phyloP scores from a whole-genome alignment of 1,140 invertebrate genomes.

The Microplitis mediator region DNA sequence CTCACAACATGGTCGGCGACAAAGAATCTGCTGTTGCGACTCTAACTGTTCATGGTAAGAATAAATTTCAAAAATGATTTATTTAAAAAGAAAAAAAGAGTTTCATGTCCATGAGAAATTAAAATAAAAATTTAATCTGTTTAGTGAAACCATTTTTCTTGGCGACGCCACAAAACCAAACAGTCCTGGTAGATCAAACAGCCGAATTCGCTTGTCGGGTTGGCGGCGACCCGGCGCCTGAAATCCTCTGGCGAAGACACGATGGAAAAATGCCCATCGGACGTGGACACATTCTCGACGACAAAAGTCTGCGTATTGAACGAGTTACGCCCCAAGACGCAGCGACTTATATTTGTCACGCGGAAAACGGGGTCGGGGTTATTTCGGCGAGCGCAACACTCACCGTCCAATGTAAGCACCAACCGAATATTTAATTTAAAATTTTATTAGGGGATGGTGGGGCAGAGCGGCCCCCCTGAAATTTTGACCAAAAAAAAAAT shows the following conservation, averaged over 20 bases:
- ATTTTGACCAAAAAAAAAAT: no score
- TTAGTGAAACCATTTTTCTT: conserved; percentile 89
- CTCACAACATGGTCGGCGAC: conserved; percentile 84
- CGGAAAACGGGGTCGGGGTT: conserved; percentile 78
- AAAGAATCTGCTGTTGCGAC: conserved; percentile 76
- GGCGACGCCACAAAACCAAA: conserved; percentile 83
- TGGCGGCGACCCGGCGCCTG: conserved; percentile 86
- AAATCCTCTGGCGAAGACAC: conserved; percentile 88
- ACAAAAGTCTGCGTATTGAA: conserved; percentile 77
- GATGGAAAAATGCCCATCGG: conserved; percentile 82
- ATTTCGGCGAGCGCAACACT: conserved; percentile 76
- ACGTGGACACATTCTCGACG: conserved; percentile 74
- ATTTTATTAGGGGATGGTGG: no score
- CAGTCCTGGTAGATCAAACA: conserved; percentile 77
- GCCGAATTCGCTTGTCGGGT: conserved; percentile 89
- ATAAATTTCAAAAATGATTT: neutral
- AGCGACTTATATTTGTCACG: conserved; percentile 82
- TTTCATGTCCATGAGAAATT: neutral
- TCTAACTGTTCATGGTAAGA: conserved; percentile 81
- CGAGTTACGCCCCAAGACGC: conserved; percentile 77
- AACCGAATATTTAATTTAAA: neutral
- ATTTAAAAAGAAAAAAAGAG: no score
- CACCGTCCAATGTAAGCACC: conserved; percentile 76
- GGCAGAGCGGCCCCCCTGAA: no score
- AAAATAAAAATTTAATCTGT: conserved; percentile 48